Conservation (phyloP, 2,113 vertebrate genomes). For the Chloropsis hardwickii region DNA sequence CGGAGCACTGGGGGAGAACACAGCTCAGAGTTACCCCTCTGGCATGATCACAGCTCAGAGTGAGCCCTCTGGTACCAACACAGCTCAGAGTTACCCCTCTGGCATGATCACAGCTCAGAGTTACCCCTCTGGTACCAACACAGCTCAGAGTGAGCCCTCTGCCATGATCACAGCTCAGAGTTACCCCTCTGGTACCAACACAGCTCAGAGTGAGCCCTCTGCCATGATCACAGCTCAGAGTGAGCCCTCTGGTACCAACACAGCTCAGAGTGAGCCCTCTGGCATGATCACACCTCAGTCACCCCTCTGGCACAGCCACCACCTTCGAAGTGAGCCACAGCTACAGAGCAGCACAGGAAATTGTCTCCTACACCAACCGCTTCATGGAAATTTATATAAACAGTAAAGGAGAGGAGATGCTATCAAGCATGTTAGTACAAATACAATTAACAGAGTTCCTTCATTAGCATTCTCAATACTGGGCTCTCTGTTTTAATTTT, state of each 20-base stretch:
- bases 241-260: neutral
- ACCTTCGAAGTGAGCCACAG: fast-evolving
- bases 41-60: neutral
- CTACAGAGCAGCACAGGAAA: neutral
- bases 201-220: neutral
- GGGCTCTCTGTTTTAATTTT: neutral
- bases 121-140: neutral
- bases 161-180: neutral
- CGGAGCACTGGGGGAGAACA: conserved; percentile 80
- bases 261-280: neutral
- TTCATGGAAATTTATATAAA: neutral
- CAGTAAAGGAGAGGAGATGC: neutral
- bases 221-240: neutral
- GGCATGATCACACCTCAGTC: neutral
- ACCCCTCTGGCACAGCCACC: fast-evolving
- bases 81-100: neutral
- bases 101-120: neutral
- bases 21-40: neutral
- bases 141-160: neutral
- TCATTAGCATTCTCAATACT: neutral
- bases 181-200: neutral
- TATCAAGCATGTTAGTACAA: neutral
- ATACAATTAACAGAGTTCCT: neutral
- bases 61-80: neutral
- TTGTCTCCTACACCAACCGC: neutral